These are phyloP conservation scores for Hippocampus abdominalis DNA, from an alignment of 2,113 vertebrate genomes.

Conservation along the genomic window DNA sequence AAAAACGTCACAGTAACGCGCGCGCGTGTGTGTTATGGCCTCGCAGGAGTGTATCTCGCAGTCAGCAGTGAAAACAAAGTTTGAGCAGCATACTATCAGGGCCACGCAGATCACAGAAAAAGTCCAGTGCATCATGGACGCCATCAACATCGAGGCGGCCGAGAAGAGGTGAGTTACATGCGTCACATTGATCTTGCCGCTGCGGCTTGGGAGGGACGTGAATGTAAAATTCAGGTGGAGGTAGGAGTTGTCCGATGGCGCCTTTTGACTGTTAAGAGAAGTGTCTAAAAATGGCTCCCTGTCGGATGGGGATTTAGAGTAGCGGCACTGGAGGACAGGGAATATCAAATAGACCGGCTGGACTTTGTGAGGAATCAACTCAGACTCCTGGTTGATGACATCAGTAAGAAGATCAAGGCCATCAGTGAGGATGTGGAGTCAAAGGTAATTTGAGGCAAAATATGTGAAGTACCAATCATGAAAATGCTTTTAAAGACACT, in stretches of 20 bases:
- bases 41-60: conserved; percentile 99
- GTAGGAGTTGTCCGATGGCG: neutral
- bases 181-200: neutral
- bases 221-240: conserved; percentile 1
- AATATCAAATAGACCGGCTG: conserved; percentile 84
- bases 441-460: conserved; percentile 73
- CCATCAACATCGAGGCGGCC: conserved; percentile 89
- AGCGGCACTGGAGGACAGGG: conserved; percentile 83
- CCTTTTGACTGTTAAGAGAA: neutral
- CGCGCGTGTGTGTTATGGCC: conserved; percentile 80
- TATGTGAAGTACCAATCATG: neutral
- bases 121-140: conserved; percentile 95
- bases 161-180: conserved; percentile 86
- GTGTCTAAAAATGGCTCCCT: conserved; percentile 21
- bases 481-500: neutral
- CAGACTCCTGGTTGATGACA: conserved; percentile 83
- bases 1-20: conserved; percentile 80
- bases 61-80: conserved; percentile 99
- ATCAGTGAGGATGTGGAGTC: conserved; percentile 87
- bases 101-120: conserved; percentile 98
- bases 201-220: neutral
- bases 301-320: conserved; percentile 70
- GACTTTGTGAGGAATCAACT: conserved; percentile 91
- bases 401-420: conserved; percentile 86
- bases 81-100: conserved; percentile 99